Evolutionary conservation across 2,797 vertebrate species (phyloP).

Genomic region (Tiaroga cobitis): DNA sequence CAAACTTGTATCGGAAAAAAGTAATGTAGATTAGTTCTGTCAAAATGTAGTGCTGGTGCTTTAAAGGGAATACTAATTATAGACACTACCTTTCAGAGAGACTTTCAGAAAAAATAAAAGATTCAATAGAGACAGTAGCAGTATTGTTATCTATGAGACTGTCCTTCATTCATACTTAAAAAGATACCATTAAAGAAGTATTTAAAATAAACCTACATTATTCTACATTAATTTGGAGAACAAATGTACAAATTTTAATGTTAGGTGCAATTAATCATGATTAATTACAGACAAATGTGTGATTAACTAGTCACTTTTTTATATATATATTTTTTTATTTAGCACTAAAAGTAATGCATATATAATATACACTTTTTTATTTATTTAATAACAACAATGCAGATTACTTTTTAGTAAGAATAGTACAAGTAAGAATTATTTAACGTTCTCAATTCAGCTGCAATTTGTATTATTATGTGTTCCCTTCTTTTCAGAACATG

Average conservation of each 20-base stretch:
- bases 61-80: not conserved
- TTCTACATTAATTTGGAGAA: not conserved
- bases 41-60: not conserved
- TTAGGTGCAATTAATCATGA: not conserved
- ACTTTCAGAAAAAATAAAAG: not conserved
- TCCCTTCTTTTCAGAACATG: slow-evolving; percentile 85
- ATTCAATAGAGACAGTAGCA: not conserved
- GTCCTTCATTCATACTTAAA: not conserved
- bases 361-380: not conserved
- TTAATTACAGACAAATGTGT: not conserved
- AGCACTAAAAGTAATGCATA: not conserved
- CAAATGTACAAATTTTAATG: not conserved
- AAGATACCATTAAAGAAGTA: not conserved
- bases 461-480: not conserved
- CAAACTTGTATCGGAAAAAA: not conserved
- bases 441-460: not conserved
- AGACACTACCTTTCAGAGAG: not conserved
- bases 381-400: not conserved
- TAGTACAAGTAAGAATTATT: not conserved
- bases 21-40: not conserved
- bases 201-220: not conserved
- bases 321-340: too few species aligned
- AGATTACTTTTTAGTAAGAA: not conserved
- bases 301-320: not conserved
- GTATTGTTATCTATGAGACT: not conserved